These are phyloP conservation scores for Ceyx margarethae DNA, from an alignment of 2,113 vertebrate genomes.

Conservation along the genomic window DNA sequence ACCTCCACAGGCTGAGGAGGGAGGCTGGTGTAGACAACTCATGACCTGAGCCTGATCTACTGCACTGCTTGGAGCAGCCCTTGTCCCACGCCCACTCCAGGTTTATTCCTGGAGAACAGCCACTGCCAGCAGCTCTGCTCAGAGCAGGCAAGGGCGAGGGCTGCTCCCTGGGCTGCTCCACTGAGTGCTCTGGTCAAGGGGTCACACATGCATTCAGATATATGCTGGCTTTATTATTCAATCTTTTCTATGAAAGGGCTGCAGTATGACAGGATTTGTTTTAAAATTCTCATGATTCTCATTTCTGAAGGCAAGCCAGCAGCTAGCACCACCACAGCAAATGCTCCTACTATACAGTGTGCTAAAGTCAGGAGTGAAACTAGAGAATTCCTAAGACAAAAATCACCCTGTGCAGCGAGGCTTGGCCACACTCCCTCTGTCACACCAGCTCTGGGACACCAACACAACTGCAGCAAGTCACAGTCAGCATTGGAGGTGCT, in stretches of 20 bases:
- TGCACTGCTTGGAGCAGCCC: not conserved
- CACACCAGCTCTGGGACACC: not conserved
- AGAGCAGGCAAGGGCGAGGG: not conserved
- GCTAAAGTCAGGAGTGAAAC: not conserved
- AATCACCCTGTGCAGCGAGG: fast-evolving
- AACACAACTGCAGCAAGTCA: not conserved
- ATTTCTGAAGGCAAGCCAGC: not conserved
- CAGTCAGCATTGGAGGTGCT: not conserved
- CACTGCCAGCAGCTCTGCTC: not conserved
- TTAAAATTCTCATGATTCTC: not conserved
- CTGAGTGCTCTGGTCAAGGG: fast-evolving
- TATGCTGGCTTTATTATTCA: not conserved
- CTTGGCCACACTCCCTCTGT: not conserved
- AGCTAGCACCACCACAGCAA: not conserved
- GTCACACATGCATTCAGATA: not conserved
- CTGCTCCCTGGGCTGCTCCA: not conserved
- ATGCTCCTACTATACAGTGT: not conserved
- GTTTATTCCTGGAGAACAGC: not conserved
- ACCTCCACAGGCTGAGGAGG: not conserved
- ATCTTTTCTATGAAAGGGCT: not conserved
- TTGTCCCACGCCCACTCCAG: not conserved
- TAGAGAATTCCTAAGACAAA: fast-evolving
- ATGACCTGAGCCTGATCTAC: not conserved
- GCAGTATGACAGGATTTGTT: not conserved
- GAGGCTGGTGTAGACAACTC: not conserved